Base-by-base conservation (phyloP, 2,113 vertebrate species). In the Rhinoderma darwinii region DNA sequence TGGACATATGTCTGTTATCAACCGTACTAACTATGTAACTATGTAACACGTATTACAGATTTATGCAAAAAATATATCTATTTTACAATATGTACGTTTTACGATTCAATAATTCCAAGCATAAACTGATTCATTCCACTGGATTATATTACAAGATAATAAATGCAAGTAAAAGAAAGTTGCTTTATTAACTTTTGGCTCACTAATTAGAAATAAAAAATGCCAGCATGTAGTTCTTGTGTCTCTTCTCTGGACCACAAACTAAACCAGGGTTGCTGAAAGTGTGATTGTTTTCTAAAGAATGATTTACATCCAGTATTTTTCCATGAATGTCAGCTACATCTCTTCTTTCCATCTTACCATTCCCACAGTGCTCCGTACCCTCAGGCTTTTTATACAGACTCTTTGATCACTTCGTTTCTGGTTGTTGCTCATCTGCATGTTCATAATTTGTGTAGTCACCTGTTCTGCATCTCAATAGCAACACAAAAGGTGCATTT, bases 321-420 rank as follows among this genome's bases (percentile, higher is more conserved):
- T 59, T 61, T 47, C 37, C 11, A 37, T 61, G 14, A 56, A 37
- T 61, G 78, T 81, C 78, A n/a, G 78, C 47, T 61, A 37, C 30
- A 81, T 61, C 37, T 81, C 51, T 41, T 5, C 78, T 81, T 81
- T 39, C 51, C 51, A 25, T 35, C n/a, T 61, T 37, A 81, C 51
- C 61, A 32, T 37, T 59, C 54, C 54, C 78, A n/a, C 5, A 41
- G 22, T 56, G 32, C 54, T 56, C 50, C 25, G 22, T 25, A 37
- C 22, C 51, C 78, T 25, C 18, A 41, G 78, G 30, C 78, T 61
- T 59, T 80, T 56, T 51, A 56, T 35, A 54, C 47, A 37, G 50
- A 81, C 30, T 54, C 78, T 81, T 81, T 61, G 51, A 81, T 63
- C 78, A 54, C 54, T 56, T 81, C 51, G 37, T 59, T 81, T 81